Evolutionary conservation across 1,140 invertebrate species (phyloP).

Genomic region (Eueides isabella): DNA sequence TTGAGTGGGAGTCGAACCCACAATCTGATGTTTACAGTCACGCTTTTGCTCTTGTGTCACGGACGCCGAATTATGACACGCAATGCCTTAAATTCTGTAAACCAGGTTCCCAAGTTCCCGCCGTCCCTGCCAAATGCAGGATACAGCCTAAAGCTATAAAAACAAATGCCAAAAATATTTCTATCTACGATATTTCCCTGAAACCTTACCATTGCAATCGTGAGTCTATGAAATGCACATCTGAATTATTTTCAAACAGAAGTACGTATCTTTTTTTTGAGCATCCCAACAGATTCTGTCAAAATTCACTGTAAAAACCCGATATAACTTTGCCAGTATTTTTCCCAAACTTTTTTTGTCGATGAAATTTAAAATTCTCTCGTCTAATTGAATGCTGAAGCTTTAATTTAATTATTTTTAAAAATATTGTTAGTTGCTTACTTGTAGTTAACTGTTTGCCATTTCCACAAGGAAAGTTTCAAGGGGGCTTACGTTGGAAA

Average conservation of each 20-base stretch:
- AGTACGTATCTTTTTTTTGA: neutral
- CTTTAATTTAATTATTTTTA: neutral
- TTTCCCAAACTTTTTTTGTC: neutral
- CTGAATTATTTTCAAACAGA: conserved; percentile 3
- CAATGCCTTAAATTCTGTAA: no score
- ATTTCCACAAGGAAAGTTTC: neutral
- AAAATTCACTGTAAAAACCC: neutral
- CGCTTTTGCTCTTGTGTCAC: no score
- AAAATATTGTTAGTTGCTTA: neutral
- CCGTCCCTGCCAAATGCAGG: no score
- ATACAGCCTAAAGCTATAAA: no score
- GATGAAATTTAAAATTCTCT: neutral
- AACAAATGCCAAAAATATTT: no score
- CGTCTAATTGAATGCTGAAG: conserved; percentile 4
- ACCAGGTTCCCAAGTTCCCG: no score
- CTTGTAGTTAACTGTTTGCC: conserved; percentile 1
- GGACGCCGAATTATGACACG: no score
- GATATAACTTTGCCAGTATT: neutral
- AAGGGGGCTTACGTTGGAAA: neutral
- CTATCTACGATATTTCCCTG: no score
- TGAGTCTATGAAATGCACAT: neutral
- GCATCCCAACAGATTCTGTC: neutral
- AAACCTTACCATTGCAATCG: neutral
- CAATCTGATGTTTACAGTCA: no score
- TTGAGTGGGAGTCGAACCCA: no score